Evolutionary conservation across 2,797 vertebrate genomes (phyloP), one percentile per base, ranked within the genome.

Genomic region (Crenichthys baileyi): DNA sequence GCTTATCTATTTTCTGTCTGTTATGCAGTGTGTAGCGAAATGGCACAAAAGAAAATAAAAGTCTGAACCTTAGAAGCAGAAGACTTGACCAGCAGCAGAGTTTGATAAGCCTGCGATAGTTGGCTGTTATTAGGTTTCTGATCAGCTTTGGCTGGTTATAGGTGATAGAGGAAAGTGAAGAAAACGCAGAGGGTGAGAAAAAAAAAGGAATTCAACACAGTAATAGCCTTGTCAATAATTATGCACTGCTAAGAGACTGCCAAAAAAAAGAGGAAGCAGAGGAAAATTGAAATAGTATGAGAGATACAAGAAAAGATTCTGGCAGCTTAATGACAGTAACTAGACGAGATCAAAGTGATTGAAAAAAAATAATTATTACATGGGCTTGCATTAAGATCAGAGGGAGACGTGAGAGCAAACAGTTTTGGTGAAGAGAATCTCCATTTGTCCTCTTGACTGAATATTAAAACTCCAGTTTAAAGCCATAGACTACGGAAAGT

Each of bases 331-430:
- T 88, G 87, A 79, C 79, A 84, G 63, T 24, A 80, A 87, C 81
- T 60, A 76, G 81, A 82, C 70, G 7, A 84, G 87, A 92, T 90
- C 86, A 84, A 79, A 82, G 87, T 85, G 87, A 92, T 91, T 82
- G 88, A 89, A 85, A 78, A 78, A 79, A 78, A 67, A 79, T 83
- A 88, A 76, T 85, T 83, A 91, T 93, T 90, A 90, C 88, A 80
- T 79, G 73, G 55, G 70, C 84, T 87, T 61, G 82, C 78, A 50
- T 85, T 79, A 46, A 73, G 84, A 89, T 85, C 77, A 79, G 81
- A 83, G 61, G 46, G 72, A 56, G 22, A 70, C 73, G 58, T 11
- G 55, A 73, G 72, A 81, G 31, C 48, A 51, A 29, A 51, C 16
- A 75, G 46, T 51, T 29, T 51, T 31, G 20, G 44, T 76, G 58